Evolutionary conservation across 2,113 vertebrate species (phyloP).

Genomic region (Hyperoodon ampullatus): DNA sequence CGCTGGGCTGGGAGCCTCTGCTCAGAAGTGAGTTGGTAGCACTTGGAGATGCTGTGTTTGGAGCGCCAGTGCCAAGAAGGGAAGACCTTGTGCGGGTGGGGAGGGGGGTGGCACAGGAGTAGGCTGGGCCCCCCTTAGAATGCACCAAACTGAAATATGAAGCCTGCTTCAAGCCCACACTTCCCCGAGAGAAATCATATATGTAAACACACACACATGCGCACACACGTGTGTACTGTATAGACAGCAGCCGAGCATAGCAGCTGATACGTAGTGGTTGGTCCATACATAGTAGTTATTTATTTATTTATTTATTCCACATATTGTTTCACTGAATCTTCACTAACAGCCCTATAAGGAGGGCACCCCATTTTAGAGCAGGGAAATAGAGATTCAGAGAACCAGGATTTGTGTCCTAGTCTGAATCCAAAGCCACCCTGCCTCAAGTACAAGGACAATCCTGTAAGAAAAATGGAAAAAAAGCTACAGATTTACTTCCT

Average conservation of each 20-base stretch:
- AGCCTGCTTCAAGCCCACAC: background rate
- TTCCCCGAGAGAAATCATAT: background rate
- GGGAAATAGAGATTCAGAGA: background rate
- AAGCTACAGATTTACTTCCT: background rate
- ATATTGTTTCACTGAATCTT: background rate
- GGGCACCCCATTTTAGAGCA: background rate
- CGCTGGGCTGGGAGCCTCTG: background rate
- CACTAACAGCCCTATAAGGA: background rate
- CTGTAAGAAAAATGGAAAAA: background rate
- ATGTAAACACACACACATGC: too few species aligned
- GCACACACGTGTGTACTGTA: accelerated
- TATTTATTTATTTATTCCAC: background rate
- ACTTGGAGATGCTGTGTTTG: background rate
- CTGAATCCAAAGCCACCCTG: background rate
- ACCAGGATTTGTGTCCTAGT: background rate
- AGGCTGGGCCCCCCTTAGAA: background rate
- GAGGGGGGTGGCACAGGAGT: background rate
- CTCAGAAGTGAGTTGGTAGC: background rate
- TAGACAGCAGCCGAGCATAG: background rate
- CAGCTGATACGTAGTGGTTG: background rate
- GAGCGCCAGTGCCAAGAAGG: background rate
- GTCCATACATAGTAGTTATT: background rate
- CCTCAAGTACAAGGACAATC: background rate
- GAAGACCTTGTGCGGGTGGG: too few species aligned
- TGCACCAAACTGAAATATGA: background rate